Conservation (phyloP, 1,140 invertebrate species). For the Drosophila pachea region DNA sequence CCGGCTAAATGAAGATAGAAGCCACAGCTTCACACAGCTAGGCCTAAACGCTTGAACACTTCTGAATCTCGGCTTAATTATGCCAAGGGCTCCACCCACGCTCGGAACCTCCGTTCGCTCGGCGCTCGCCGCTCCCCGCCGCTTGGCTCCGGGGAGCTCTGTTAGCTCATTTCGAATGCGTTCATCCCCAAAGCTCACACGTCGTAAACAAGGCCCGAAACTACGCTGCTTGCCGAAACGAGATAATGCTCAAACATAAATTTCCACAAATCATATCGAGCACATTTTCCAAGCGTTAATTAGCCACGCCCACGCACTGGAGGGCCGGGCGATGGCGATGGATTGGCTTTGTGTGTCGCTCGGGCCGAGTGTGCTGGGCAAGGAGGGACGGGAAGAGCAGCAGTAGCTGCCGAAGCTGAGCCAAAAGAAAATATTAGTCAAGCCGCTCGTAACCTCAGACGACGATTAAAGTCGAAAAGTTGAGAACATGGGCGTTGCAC, state of each 20-base stretch:
- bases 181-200: conserved; percentile 67
- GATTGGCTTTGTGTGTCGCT: conserved; percentile 29
- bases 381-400: conserved; percentile 31
- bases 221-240: conserved; percentile 15
- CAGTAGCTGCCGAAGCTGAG: conserved; percentile 30
- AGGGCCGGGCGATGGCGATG: conserved; percentile 29
- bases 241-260: conserved; percentile 62
- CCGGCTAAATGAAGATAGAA: conserved; percentile 18
- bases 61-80: conserved; percentile 25
- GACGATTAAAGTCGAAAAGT: conserved; percentile 70
- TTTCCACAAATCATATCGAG: conserved; percentile 75
- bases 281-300: conserved; percentile 70
- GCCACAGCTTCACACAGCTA: conserved; percentile 23
- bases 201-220: conserved; percentile 61
- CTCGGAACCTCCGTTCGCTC: too few relatives aligned
- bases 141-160: not conserved
- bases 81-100: conserved; percentile 14
- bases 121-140: too few relatives aligned
- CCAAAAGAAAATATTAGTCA: conserved; percentile 37
- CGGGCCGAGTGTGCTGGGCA: conserved; percentile 33
- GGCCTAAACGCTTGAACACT: conserved; percentile 22
- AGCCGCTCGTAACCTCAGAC: conserved; percentile 38
- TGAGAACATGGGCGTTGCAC: conserved; percentile 70
- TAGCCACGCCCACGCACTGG: conserved; percentile 63
- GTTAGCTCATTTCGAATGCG: conserved; percentile 66